A percentile compares a stretch with the other conserved stretches of the same genome.
phyloP scores from a whole-genome alignment of 1,140 invertebrate genomes.

The Penaeus japonicus region DNA sequence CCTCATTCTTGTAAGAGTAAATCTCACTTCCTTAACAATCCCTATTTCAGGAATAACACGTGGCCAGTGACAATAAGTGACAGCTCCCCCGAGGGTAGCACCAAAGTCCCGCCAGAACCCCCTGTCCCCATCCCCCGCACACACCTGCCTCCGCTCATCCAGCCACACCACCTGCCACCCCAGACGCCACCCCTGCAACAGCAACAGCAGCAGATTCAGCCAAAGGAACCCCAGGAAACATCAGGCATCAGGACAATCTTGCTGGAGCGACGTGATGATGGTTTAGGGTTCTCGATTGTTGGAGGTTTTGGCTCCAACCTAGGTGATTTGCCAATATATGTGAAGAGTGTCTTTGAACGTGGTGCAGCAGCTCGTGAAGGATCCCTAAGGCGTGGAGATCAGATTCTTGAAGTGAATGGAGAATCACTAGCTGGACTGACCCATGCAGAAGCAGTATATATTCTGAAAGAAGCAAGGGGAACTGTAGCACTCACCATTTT shows the following conservation, averaged over 20 bases:
- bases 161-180: conserved; percentile 21
- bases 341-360: conserved; percentile 82
- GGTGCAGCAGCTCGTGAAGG: conserved; percentile 77
- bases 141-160: conserved; percentile 21
- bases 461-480: conserved; percentile 70
- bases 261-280: conserved; percentile 76
- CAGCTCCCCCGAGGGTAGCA: conserved; percentile 29
- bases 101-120: conserved; percentile 38
- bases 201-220: conserved; percentile 57
- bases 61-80: conserved; percentile 57
- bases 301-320: conserved; percentile 80
- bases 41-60: conserved; percentile 42
- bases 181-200: conserved; percentile 49
- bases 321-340: conserved; percentile 81
- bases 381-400: conserved; percentile 72
- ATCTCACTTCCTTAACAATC: not conserved
- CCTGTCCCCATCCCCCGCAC: conserved; percentile 43
- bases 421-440: conserved; percentile 68
- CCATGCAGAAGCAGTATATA: conserved; percentile 71
- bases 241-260: conserved; percentile 66
- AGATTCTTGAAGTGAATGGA: conserved; percentile 70
- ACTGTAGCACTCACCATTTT: conserved; percentile 69
- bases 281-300: conserved; percentile 82
- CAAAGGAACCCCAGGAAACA: conserved; percentile 42
- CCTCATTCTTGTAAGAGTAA: not conserved